Evolutionary conservation across 2,888 invertebrate species (phyloP).

Genomic region (Calliopum simillimum): DNA sequence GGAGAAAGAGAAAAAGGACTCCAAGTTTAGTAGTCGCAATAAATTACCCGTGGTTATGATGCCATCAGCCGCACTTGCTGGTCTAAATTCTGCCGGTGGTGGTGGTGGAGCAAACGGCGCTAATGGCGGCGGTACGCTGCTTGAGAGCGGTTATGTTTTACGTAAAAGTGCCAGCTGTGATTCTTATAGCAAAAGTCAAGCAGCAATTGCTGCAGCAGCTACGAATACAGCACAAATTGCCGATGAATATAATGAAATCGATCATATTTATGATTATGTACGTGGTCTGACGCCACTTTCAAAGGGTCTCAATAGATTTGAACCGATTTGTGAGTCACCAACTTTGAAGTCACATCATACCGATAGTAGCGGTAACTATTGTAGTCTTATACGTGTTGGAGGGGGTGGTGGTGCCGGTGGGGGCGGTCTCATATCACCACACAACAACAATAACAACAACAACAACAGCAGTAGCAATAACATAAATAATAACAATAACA

Average conservation of each 20-base stretch:
- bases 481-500: constrained; percentile 54
- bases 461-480: constrained; percentile 51
- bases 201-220: constrained; percentile 65
- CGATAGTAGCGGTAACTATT: constrained; percentile 66
- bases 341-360: constrained; percentile 66
- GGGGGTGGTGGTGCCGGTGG: constrained; percentile 42
- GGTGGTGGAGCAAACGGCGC: constrained; percentile 50
- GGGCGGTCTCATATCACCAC: constrained; percentile 27
- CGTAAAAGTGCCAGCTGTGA: constrained; percentile 84
- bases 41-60: constrained; percentile 65
- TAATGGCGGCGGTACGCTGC: constrained; percentile 55
- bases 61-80: constrained; percentile 59
- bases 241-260: constrained; percentile 94
- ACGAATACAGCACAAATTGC: constrained; percentile 70
- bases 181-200: constrained; percentile 68
- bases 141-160: constrained; percentile 73
- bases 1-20: constrained; percentile 71
- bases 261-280: constrained; percentile 96
- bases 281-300: constrained; percentile 92
- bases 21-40: constrained; percentile 64
- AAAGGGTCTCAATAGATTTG: constrained; percentile 73
- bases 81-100: neutral
- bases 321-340: constrained; percentile 68
- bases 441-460: constrained; percentile 52
- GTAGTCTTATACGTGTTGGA: constrained; percentile 66